phyloP scores from a whole-genome alignment of 2,113 vertebrate species.

The Lathamus discolor region DNA sequence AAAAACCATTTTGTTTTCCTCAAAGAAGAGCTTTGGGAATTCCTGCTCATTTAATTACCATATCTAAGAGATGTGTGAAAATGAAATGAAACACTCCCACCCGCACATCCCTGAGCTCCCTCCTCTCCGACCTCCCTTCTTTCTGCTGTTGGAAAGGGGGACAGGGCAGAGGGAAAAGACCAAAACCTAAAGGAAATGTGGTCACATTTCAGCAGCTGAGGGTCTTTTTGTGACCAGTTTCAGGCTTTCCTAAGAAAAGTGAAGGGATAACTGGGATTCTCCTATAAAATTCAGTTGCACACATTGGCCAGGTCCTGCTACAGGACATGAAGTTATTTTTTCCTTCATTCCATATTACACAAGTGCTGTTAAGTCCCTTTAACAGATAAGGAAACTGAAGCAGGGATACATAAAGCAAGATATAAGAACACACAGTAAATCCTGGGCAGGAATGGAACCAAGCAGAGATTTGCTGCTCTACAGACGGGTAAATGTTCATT shows the following conservation, averaged over 20 bases:
- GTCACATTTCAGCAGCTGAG: neutral
- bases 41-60: neutral
- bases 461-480: neutral
- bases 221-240: neutral
- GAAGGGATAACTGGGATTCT: neutral
- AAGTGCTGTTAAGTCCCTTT: neutral
- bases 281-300: neutral
- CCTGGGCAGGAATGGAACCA: neutral
- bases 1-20: neutral
- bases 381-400: neutral
- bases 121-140: neutral
- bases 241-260: neutral
- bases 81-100: neutral
- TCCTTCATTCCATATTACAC: neutral
- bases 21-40: neutral
- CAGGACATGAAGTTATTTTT: neutral
- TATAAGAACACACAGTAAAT: accelerated
- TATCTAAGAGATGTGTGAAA: neutral
- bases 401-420: neutral
- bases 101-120: accelerated
- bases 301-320: neutral
- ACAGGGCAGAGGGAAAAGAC: neutral
- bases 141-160: neutral
- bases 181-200: neutral
- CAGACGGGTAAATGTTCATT: neutral